Base-by-base conservation (phyloP, 2,797 vertebrate genomes). In the Simalia tracyae region DNA sequence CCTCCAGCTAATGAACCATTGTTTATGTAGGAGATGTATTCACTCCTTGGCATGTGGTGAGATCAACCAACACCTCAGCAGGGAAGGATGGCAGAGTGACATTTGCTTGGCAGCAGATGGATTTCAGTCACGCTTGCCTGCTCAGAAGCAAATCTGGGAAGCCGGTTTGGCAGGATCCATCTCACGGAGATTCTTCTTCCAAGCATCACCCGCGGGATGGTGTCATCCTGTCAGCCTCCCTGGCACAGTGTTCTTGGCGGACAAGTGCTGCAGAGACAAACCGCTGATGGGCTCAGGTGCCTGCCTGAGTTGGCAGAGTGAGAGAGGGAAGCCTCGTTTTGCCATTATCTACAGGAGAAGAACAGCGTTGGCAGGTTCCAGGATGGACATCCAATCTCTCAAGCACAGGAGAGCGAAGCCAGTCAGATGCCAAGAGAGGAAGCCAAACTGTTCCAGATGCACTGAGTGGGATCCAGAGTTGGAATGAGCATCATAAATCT, bases 401-500 rank as follows among this genome's bases (percentile, higher is more conserved):
- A 50, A 93, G 93, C 81, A 94, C 93, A 94, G 96, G 97, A 97
- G 94, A 95, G 94, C 90, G 96, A 96, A 93, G 94, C 97, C 98
- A 96, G 95, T 96, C 91, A 96, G 97, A 97, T 96, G 93, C 88
- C 54, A 92, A 60, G 56, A 68, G 87, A 95, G 95, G 95, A 96
- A 96, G 94, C 96, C 93, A 87, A 92, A 42, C 56, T 57, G 89
- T 36, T 87, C 94, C 84, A 26, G 91, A 91, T 91, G 91, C 93
- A 89, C 93, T 36, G 94, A 92, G 94, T 89, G 93, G 93, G 96
- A 97, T 94, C 93, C 84, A 61, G 68, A 96, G 95, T 96, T 94
- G 93, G 96, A 97, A 97, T 95, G 97, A 97, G 97, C 95, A 95
- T 96, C 97, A 97, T 98, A 97, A 97, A 97, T 98, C 97, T 97